Base-by-base conservation (phyloP, 1,140 invertebrate species). In the Globodera rostochiensis region DNA sequence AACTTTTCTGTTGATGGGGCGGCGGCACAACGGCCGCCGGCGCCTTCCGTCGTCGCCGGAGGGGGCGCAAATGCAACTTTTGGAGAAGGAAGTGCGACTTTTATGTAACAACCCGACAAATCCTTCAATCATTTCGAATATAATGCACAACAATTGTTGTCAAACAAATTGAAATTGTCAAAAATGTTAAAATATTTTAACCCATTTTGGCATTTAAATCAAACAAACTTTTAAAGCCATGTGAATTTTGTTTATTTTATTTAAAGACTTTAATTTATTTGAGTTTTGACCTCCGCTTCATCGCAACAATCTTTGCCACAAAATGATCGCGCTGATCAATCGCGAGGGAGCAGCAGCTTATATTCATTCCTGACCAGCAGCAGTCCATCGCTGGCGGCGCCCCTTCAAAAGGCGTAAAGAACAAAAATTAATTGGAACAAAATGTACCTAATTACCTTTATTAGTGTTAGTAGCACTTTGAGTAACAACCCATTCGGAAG, bases 281-380 rank as follows among this genome's bases (percentile, higher is more conserved):
- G 5, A 75, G 64, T 80, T 15, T 80, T 50, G 36, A 25, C 46
- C 13, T 47, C 77, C 76, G 57, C 15, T 64, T 64, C 57, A 19
- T 0, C 57, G 15, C 11, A 36, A 45, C 15, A 57, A 57, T 15
- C 21, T 71, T 47, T 71, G 66, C 66, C n/a, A 4, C 46, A 9
- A 21, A 36, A 57, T 64, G 60, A 82, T 25, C 50, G 36, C 4
- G 1, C 49, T 15, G 25, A 80, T 19, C 64, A 53, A 19, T 76
- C 46, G n/a, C 45, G 74, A n/a, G 45, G 25, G 11, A 50, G 45
- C 50, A 49, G 25, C 25, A 50, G 45, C 50, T 67, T 82, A 45
- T 81, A 81, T 19, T 82, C n/a, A n/a, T 81, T 81, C 46, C 8
- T 36, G 53, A 25, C 25, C 25, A 66, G 19, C n/a, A 60, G 49